A percentile compares a stretch with the other conserved stretches of the same genome.
Conservation (phyloP, 2,113 vertebrate genomes). For the Rana temporaria region DNA sequence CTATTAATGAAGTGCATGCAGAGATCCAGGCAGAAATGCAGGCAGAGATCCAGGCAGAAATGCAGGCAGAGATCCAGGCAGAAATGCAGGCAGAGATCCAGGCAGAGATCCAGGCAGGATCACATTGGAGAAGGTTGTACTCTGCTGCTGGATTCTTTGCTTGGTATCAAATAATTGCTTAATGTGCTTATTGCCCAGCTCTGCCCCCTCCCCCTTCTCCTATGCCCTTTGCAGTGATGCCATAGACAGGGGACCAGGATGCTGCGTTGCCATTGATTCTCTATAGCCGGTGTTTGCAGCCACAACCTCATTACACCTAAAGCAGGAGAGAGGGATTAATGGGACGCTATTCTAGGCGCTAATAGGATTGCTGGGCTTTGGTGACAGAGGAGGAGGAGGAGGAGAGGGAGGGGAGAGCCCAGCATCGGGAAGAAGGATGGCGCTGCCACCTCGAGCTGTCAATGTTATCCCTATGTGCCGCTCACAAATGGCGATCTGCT, state of each 20-base stretch:
- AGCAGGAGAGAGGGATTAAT: constrained; percentile 43
- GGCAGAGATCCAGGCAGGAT: too few relatives aligned
- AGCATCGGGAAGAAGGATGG: constrained; percentile 20
- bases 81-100: too few relatives aligned
- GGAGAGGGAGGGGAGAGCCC: neutral
- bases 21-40: too few relatives aligned
- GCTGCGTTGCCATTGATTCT: too few relatives aligned
- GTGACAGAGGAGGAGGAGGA: constrained; percentile 13
- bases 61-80: too few relatives aligned
- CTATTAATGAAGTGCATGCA: too few relatives aligned
- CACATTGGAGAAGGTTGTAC: too few relatives aligned
- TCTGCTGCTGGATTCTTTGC: neutral
- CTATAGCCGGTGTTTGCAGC: constrained; percentile 33
- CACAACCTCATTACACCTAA: constrained; percentile 1
- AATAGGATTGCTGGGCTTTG: constrained; percentile 81
- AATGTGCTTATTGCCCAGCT: constrained; percentile 20
- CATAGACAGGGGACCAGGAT: neutral
- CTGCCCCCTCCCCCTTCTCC: constrained; percentile 24
- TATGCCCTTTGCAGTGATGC: constrained; percentile 26
- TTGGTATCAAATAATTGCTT: constrained; percentile 27
- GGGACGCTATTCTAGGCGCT: constrained; percentile 70
- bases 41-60: too few relatives aligned
- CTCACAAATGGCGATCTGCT: constrained; percentile 81
- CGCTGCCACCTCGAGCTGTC: constrained; percentile 54
- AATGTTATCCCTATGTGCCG: constrained; percentile 73